Conservation (phyloP, 2,113 vertebrate species). For the Centrocercus urophasianus region DNA sequence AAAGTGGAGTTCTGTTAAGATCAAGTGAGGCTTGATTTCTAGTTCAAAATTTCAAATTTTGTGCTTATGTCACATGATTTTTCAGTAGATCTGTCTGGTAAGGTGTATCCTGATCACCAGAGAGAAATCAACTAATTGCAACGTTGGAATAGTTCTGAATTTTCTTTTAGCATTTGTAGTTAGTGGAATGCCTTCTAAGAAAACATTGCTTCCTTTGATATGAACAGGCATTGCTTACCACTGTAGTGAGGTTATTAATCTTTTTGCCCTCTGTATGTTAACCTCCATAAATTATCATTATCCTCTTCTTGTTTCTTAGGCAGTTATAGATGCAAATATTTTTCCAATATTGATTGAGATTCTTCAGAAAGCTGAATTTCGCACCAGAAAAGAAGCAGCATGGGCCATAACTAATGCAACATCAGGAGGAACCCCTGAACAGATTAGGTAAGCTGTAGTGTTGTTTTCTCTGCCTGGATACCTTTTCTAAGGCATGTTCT, state of each 20-base stretch:
- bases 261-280: neutral
- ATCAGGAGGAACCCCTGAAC: conserved; percentile 88
- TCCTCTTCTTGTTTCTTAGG: conserved; percentile 69
- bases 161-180: neutral
- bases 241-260: neutral
- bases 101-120: neutral
- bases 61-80: neutral
- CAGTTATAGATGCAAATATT: conserved; percentile 92
- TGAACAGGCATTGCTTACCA: neutral
- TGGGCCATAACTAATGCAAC: conserved; percentile 92
- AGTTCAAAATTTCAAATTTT: neutral
- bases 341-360: conserved; percentile 93
- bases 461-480: neutral
- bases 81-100: neutral
- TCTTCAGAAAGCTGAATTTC: conserved; percentile 93
- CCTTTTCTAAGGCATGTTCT: neutral
- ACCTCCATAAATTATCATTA: neutral
- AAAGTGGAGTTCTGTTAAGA: neutral
- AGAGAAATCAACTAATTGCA: neutral
- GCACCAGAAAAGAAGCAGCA: conserved; percentile 91
- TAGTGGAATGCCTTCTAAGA: neutral
- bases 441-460: conserved; percentile 80
- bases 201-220: neutral
- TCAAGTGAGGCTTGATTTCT: neutral
- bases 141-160: neutral